Conservation (phyloP, 2,797 vertebrate genomes). For the Cossypha polioptera region DNA sequence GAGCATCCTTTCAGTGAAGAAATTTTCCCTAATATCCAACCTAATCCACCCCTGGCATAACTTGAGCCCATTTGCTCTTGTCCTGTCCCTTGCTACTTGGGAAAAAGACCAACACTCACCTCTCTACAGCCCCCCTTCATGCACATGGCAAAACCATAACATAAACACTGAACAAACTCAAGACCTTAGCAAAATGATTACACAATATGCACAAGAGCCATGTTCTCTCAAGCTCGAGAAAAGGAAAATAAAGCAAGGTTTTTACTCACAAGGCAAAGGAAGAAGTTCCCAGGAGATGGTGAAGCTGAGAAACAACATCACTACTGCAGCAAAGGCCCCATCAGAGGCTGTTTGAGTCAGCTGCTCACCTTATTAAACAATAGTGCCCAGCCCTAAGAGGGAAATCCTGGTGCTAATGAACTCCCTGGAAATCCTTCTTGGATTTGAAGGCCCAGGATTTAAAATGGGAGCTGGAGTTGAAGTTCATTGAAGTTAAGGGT, state of each 20-base stretch:
- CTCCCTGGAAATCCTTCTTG: neutral
- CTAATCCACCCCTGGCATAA: neutral
- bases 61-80: neutral
- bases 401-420: neutral
- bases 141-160: neutral
- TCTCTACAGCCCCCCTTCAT: neutral
- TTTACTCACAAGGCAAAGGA: neutral
- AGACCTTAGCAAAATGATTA: neutral
- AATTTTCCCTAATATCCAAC: neutral
- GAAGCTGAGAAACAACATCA: fast-evolving
- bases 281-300: neutral
- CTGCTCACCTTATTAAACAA: neutral
- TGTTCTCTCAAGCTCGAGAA: neutral
- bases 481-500: neutral
- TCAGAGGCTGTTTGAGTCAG: neutral
- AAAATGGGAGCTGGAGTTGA: neutral
- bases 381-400: neutral
- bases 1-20: neutral
- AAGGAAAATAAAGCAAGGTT: neutral
- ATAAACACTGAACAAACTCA: neutral
- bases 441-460: neutral
- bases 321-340: neutral
- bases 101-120: neutral
- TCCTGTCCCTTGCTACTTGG: neutral
- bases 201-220: fast-evolving